Evolutionary conservation across 2,113 vertebrate genomes (phyloP).

Genomic region (Seriola quinqueradiata): DNA sequence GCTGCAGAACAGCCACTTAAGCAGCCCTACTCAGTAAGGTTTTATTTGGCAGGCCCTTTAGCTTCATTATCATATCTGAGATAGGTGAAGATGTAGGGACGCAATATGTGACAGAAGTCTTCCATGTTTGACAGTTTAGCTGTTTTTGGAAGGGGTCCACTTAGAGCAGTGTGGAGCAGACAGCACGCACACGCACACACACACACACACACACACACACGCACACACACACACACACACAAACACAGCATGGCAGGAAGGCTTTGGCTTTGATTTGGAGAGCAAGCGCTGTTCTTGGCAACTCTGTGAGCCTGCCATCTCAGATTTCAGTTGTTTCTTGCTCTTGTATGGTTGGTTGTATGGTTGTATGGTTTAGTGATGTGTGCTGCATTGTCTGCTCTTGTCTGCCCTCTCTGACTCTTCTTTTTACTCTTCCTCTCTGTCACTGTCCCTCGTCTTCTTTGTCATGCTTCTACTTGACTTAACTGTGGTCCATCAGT

Average conservation of each 20-base stretch:
- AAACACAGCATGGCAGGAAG: slow-evolving; percentile 45
- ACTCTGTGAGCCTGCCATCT: slow-evolving; percentile 19
- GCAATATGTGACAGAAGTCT: slow-evolving; percentile 41
- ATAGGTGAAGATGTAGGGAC: slow-evolving; percentile 19
- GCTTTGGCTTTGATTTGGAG: slow-evolving; percentile 65
- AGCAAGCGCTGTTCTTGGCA: slow-evolving; percentile 43
- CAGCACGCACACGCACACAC: slow-evolving; percentile 4
- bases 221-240: slow-evolving; percentile 14
- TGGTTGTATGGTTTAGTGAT: neutral
- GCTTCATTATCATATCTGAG: slow-evolving; percentile 23
- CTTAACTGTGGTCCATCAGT: neutral
- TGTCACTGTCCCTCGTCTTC: neutral
- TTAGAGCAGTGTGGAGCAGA: slow-evolving; percentile 25
- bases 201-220: slow-evolving; percentile 16
- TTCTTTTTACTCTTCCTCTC: neutral
- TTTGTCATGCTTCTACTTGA: neutral
- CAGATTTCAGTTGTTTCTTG: slow-evolving; percentile 27
- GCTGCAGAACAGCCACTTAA: slow-evolving; percentile 10
- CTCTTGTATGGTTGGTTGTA: slow-evolving; percentile 9
- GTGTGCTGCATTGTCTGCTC: neutral
- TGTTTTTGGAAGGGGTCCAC: slow-evolving; percentile 44
- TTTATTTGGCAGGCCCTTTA: slow-evolving; percentile 1
- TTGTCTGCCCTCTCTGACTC: neutral
- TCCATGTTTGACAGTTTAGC: slow-evolving; percentile 31
- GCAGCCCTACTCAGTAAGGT: slow-evolving; percentile 13